These are phyloP conservation scores for Trilocha varians DNA, from an alignment of 2,888 invertebrate species.

Conservation along the genomic window DNA sequence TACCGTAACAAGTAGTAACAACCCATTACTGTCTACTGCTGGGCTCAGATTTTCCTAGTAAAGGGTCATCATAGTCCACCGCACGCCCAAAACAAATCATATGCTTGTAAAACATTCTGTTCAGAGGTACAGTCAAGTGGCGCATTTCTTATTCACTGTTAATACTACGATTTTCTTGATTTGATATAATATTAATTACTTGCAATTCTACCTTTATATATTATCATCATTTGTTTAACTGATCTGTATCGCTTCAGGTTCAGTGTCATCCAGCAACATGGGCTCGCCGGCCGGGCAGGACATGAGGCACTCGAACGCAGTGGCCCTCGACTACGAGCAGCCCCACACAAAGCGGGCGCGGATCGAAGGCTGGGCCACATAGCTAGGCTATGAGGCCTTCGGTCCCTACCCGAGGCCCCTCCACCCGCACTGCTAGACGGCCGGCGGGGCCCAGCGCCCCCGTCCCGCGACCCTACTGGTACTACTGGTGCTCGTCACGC, in stretches of 20 bases:
- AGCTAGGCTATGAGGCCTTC: conserved; percentile 75
- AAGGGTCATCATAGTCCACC: too few species aligned
- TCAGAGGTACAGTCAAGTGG: too few species aligned
- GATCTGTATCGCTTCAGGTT: conserved; percentile 63
- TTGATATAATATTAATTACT: too few species aligned
- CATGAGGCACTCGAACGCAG: conserved; percentile 58
- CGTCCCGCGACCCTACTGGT: conserved; percentile 12
- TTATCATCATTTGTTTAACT: background rate
- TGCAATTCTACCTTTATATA: too few species aligned
- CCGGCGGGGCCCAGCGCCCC: conserved; percentile 17
- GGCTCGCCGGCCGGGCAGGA: conserved; percentile 79
- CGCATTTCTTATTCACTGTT: too few species aligned
- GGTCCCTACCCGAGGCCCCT: conserved; percentile 65
- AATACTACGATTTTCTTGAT: too few species aligned
- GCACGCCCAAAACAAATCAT: too few species aligned
- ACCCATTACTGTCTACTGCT: too few species aligned
- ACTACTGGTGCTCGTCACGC: too few species aligned
- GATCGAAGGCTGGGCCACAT: conserved; percentile 94
- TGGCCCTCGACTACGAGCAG: conserved; percentile 70
- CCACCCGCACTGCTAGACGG: conserved; percentile 65
- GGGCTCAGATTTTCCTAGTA: too few species aligned
- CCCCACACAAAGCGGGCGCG: conserved; percentile 86
- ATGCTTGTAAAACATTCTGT: too few species aligned
- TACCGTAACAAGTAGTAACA: too few species aligned
- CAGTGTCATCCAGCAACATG: conserved; percentile 88